Percentiles rank a stretch among this genome's conserved stretches.
phyloP scores from a whole-genome alignment of 2,888 invertebrate species.

The Ormyrus rosae region DNA sequence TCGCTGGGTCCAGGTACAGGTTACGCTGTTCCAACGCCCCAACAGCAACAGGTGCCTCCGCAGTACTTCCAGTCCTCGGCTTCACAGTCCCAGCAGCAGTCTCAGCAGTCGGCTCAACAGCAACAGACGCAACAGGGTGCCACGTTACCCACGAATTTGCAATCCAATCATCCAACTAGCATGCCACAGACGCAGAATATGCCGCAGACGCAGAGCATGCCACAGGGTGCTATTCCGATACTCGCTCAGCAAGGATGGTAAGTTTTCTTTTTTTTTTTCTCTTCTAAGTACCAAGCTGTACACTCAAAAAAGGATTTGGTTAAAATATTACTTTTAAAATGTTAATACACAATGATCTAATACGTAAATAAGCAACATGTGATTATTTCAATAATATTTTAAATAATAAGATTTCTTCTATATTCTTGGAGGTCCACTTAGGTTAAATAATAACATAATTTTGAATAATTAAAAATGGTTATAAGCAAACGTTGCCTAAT shows the following conservation, averaged over 20 bases:
- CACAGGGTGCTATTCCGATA: slow-evolving; percentile 80
- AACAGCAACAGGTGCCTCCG: slow-evolving; percentile 55
- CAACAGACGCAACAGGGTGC: slow-evolving; percentile 78
- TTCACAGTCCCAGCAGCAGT: slow-evolving; percentile 52
- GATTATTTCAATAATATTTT: not conserved
- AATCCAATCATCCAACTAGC: slow-evolving; percentile 77
- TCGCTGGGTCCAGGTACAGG: not conserved
- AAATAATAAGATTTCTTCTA: not conserved
- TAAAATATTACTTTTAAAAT: too few relatives aligned
- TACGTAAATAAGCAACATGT: too few relatives aligned
- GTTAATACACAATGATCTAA: not conserved
- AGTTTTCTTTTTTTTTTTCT: not conserved
- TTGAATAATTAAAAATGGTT: too few relatives aligned
- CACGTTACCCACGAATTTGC: slow-evolving; percentile 80
- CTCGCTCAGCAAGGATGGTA: slow-evolving; percentile 71
- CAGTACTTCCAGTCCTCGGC: slow-evolving; percentile 67
- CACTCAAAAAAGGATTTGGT: too few relatives aligned
- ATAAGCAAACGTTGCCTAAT: too few relatives aligned
- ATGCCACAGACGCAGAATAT: slow-evolving; percentile 79
- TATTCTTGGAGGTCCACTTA: too few relatives aligned
- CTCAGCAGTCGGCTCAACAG: slow-evolving; percentile 61
- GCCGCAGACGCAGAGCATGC: slow-evolving; percentile 79
- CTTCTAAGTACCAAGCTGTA: too few relatives aligned
- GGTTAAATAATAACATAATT: too few relatives aligned
- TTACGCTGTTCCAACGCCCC: slow-evolving; percentile 65